These are phyloP conservation scores for Metridium senile DNA, from an alignment of 92 coral and sea anemone genomes.

Conservation along the genomic window DNA sequence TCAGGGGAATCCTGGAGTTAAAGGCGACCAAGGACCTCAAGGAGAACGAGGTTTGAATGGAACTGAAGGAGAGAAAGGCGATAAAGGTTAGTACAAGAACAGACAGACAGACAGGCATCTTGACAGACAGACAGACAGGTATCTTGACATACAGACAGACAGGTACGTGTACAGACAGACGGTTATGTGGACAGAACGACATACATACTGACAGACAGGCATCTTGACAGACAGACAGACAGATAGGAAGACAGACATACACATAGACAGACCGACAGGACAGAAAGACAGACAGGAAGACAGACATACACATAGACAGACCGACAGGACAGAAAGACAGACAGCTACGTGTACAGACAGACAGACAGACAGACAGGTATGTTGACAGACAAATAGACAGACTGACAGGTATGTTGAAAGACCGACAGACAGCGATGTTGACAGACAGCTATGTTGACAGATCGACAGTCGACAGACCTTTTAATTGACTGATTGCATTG, in stretches of 20 bases:
- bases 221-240: neutral
- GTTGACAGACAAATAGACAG: constrained; percentile 16
- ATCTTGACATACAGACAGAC: neutral
- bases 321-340: neutral
- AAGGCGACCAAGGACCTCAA: constrained; percentile 47
- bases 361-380: no score
- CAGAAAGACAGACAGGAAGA: neutral
- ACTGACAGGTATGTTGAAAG: neutral
- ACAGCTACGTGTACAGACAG: neutral
- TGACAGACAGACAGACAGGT: neutral
- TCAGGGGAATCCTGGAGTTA: constrained; percentile 41
- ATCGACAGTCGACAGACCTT: neutral
- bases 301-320: neutral
- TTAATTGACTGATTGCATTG: no score
- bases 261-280: neutral
- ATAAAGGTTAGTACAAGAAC: constrained; percentile 35
- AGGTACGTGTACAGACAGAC: neutral
- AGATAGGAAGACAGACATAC: neutral
- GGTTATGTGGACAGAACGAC: no score
- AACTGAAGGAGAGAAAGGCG: constrained; percentile 45
- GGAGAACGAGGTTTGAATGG: constrained; percentile 12
- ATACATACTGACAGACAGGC: neutral
- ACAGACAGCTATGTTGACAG: neutral
- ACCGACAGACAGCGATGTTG: neutral
- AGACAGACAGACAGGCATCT: neutral